Evolutionary conservation across 1,140 invertebrate genomes (phyloP).

Genomic region (Marisa cornuarietis): DNA sequence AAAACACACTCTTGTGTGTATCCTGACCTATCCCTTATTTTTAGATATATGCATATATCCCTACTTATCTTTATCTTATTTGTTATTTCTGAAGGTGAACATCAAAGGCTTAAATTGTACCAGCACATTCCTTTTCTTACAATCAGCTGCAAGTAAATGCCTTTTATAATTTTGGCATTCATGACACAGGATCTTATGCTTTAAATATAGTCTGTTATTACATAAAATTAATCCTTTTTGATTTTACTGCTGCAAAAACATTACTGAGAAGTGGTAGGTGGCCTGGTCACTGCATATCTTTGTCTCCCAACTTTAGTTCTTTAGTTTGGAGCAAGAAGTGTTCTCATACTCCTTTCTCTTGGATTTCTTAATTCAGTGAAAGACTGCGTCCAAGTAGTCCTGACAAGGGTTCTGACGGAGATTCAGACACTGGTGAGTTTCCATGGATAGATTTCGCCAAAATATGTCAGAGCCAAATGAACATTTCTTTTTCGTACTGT

Average conservation of each 20-base stretch:
- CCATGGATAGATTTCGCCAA: neutral
- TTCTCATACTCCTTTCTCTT: neutral
- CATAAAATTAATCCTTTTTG: too few species aligned
- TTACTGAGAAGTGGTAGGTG: too few species aligned
- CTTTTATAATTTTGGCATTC: too few species aligned
- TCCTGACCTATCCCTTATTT: neutral
- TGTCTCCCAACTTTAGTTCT: too few species aligned
- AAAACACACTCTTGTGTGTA: neutral
- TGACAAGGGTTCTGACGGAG: slow-evolving; percentile 48
- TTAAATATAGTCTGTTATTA: too few species aligned
- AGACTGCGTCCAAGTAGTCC: slow-evolving; percentile 52
- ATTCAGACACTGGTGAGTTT: slow-evolving; percentile 53
- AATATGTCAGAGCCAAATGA: neutral
- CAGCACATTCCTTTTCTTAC: too few species aligned
- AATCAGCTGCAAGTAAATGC: too few species aligned
- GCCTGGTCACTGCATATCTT: too few species aligned
- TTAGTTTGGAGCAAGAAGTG: neutral
- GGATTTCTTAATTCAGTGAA: slow-evolving; percentile 45
- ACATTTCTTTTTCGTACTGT: neutral
- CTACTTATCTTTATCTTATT: slow-evolving; percentile 11
- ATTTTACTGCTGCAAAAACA: too few species aligned
- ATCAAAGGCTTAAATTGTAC: too few species aligned
- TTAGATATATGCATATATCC: neutral
- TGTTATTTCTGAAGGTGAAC: neutral
- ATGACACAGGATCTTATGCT: too few species aligned